Evolutionary conservation across 1,140 invertebrate genomes (phyloP), one percentile per base, ranked within the genome.

Genomic region (Kradibia gibbosae): DNA sequence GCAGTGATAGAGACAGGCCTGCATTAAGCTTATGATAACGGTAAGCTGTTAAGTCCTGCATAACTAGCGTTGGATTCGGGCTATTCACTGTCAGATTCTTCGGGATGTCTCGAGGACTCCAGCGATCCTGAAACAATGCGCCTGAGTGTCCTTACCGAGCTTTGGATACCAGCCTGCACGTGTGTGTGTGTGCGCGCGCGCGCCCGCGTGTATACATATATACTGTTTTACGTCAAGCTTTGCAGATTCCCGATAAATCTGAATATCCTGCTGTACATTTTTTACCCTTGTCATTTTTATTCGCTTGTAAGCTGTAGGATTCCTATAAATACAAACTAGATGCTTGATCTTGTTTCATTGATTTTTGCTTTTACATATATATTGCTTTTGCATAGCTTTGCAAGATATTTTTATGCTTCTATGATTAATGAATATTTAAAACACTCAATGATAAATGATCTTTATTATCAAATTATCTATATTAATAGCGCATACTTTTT

Each of bases 11-110:
- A 85, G 87, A 89, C 88, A 89, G 87, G 83, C 87, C 86, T 89
- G 87, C 89, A 90, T 90, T 90, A 90, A 89, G 87, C 85, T 88
- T 88, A 88, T 89, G 85, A 89, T 89, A 89, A 89, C 88, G 88
- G 88, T 88, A 78, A 82, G 83, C 81, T 82, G 83, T 84, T 87
- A 86, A 87, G 85, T 85, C 83, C 80, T 78, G 25, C 60, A 71
- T 11, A 53, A 22, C 62, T 8, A 71, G n/a, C n/a, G 8, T 15
- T 42, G 34, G 36, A 17, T 70, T 25, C 45, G 71, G 71, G 39
- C 45, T 80, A 84, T 83, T 76, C 72, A 81, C 82, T 81, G 84
- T 84, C 84, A 77, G 84, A 83, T 82, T 78, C 48, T 78, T 60
- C n/a, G 76, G 72, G 78, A 79, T 78, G 72, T 78, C 75, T 70